Conservation (phyloP, 2,797 vertebrate species). For the Enteromius afrohamiltoni region DNA sequence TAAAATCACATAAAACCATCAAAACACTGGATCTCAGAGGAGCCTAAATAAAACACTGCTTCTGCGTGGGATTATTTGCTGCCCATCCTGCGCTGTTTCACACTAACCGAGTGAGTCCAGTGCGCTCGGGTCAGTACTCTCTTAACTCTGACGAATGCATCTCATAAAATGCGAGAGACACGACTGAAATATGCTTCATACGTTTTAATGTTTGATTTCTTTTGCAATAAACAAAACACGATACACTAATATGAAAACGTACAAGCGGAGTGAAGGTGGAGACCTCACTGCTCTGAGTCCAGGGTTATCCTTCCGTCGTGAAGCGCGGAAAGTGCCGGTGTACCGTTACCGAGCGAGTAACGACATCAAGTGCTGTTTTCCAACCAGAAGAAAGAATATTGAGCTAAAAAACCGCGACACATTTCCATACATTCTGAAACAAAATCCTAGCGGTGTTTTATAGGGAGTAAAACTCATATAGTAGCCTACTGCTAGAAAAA, state of each 20-base stretch:
- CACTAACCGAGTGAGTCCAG: background rate
- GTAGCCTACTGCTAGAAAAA: background rate
- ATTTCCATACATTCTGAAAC: constrained; percentile 61
- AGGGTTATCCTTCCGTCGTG: constrained; percentile 48
- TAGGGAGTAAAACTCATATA: background rate
- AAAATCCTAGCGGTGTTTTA: constrained; percentile 55
- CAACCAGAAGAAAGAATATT: constrained; percentile 22
- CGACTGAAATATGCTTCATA: constrained; percentile 71
- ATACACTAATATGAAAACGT: constrained; percentile 70
- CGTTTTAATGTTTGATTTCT: constrained; percentile 75
- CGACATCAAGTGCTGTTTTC: constrained; percentile 53
- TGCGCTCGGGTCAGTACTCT: background rate
- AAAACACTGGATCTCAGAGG: background rate
- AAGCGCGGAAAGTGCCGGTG: constrained; percentile 76
- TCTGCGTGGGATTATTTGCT: background rate
- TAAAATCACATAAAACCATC: background rate
- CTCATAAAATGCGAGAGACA: constrained; percentile 13
- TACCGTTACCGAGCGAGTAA: constrained; percentile 68
- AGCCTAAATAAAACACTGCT: background rate
- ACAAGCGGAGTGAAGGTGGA: constrained; percentile 66
- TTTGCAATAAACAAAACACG: constrained; percentile 70
- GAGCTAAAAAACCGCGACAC: constrained; percentile 28
- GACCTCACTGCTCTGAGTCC: constrained; percentile 60
- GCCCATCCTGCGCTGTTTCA: background rate
- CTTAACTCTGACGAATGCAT: background rate